Base-by-base conservation (phyloP, 2,113 vertebrate species). In the Leucopternis melanops region DNA sequence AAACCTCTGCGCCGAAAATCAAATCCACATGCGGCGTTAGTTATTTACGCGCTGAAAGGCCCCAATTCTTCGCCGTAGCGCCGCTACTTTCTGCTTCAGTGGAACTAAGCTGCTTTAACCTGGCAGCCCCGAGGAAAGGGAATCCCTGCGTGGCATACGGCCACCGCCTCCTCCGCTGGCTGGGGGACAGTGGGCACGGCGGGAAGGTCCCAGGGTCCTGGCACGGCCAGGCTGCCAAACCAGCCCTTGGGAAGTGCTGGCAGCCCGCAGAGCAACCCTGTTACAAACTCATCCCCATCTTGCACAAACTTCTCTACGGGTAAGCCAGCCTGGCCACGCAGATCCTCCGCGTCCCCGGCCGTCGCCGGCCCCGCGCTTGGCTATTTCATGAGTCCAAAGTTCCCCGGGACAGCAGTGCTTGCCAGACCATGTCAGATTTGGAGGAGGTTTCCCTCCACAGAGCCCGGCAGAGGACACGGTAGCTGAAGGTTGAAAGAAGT, bases 71-170 rank as follows among this genome's bases (percentile, higher is more conserved):
- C 0, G 5, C 61, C 0, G 22, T 21, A 61, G 77, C 1, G 13
- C 91, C 0, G 47, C 80, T 78, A 7, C 90, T 97, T 96, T 94
- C 95, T 94, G 90, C 92, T 85, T 50, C 88, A 58, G 85, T 26
- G 63, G 58, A 83, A 94, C 71, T 58, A 45, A 93, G 75, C 90
- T 71, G 78, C 81, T 94, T 82, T 82, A 95, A 96, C 92, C 94
- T 92, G 96, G 96, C 95, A 97, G 94, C 89, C 94, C 95, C 2
- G 67, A 93, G 95, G 88, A 94, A 96, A 96, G 95, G 97, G 96
- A 97, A 97, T 97, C 96, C 97, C 97, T 69, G 77, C 25, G 47
- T 97, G 97, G 97, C 97, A 97, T 44, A 50, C 36, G 50, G 96
- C 97, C 97, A 95, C 88, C 67, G 17, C 86, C 83, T 96, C 95